phyloP scores from a whole-genome alignment of 2,797 vertebrate species.

The Aselliscus stoliczkanus region DNA sequence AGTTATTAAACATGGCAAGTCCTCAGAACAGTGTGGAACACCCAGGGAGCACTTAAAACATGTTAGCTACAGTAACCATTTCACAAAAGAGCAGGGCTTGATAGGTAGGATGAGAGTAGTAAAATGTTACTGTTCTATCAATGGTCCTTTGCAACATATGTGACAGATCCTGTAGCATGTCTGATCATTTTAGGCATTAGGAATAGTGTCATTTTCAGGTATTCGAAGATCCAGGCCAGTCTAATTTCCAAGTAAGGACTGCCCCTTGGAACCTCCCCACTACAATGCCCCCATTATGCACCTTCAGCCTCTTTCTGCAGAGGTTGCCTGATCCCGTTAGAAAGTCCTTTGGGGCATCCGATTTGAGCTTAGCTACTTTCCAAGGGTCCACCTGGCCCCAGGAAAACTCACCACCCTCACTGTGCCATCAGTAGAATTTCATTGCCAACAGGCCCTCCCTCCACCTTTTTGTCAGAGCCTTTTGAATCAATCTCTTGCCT shows the following conservation, averaged over 20 bases:
- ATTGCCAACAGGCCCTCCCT: not conserved
- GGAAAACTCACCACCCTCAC: not conserved
- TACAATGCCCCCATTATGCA: fast-evolving
- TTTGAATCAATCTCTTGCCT: not conserved
- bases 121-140: not conserved
- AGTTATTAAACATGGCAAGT: not conserved
- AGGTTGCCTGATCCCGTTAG: not conserved
- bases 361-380: not conserved
- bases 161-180: not conserved
- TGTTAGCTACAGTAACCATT: not conserved
- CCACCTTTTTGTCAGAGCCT: not conserved
- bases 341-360: not conserved
- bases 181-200: not conserved
- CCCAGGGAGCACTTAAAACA: not conserved
- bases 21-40: not conserved
- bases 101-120: not conserved
- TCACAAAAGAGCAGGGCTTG: not conserved
- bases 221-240: not conserved
- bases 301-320: not conserved
- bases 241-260: not conserved
- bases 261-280: not conserved
- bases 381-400: not conserved
- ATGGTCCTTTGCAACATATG: not conserved
- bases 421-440: not conserved
- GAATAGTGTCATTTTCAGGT: not conserved